A percentile compares a stretch with the other conserved stretches of the same genome.
These are phyloP conservation scores for Chaenocephalus aceratus DNA, from an alignment of 2,113 vertebrate species.

Conservation along the genomic window DNA sequence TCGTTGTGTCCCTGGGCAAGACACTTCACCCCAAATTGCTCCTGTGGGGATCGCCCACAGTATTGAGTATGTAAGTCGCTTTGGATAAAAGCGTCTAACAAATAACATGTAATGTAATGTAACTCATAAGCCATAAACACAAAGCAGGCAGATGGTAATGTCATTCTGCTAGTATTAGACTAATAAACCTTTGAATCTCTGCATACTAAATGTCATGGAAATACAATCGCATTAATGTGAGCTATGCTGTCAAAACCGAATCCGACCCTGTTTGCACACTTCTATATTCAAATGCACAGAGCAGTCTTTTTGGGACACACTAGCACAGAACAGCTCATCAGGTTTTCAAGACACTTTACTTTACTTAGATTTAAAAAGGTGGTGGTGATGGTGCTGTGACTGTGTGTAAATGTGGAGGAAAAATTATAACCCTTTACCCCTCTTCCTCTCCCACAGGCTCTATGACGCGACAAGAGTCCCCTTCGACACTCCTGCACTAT, in stretches of 20 bases:
- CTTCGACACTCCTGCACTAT: constrained; percentile 76
- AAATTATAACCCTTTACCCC: constrained; percentile 3
- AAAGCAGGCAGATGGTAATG: not conserved
- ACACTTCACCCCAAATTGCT: too few species aligned
- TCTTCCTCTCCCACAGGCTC: constrained; percentile 73
- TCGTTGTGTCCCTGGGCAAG: too few species aligned
- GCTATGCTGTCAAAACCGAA: too few species aligned
- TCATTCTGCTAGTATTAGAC: not conserved
- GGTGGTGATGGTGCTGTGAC: constrained; percentile 27
- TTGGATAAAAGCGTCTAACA: too few species aligned
- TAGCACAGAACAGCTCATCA: not conserved
- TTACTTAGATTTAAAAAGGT: not conserved
- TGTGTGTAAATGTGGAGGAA: constrained; percentile 41
- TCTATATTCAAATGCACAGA: constrained; percentile 7
- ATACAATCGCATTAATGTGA: too few species aligned
- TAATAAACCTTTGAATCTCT: too few species aligned
- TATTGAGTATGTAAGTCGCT: too few species aligned
- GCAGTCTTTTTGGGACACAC: too few species aligned
- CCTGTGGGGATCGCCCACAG: too few species aligned
- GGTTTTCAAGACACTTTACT: constrained; percentile 8
- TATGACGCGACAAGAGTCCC: constrained; percentile 84
- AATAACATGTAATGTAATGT: too few species aligned
- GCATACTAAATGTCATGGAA: too few species aligned
- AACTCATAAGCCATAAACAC: too few species aligned
- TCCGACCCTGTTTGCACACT: not conserved